Percentiles rank a stretch among this genome's conserved stretches.
phyloP scores from a whole-genome alignment of 53 echinoderm and acorn worm species.

The Apostichopus leukothele region DNA sequence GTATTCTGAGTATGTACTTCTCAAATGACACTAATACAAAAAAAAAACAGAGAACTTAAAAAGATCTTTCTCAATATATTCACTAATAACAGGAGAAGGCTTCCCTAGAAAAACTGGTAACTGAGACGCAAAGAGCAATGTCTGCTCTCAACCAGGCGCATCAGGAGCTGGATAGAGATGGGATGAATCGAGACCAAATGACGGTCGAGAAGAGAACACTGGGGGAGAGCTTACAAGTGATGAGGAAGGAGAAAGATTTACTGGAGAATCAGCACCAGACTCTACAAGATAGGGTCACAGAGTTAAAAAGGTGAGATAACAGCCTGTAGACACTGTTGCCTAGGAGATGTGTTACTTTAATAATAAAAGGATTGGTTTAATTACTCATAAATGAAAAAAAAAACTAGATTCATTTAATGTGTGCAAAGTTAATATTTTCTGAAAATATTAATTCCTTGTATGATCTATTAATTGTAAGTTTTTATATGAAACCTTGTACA shows the following conservation, averaged over 20 bases:
- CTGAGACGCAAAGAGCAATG: slow-evolving; percentile 61
- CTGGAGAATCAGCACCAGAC: slow-evolving; percentile 65
- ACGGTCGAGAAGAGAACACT: slow-evolving; percentile 65
- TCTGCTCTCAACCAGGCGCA: slow-evolving; percentile 64
- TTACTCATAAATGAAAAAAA: too few relatives aligned
- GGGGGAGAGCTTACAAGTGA: slow-evolving; percentile 53
- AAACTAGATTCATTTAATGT: too few relatives aligned
- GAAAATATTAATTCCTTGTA: too few relatives aligned
- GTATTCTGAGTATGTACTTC: too few relatives aligned
- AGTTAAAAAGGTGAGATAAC: slow-evolving; percentile 61
- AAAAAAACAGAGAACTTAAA: too few relatives aligned
- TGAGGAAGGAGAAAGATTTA: slow-evolving; percentile 69
- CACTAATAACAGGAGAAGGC: slow-evolving; percentile 65
- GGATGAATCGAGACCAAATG: slow-evolving; percentile 80
- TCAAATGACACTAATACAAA: too few relatives aligned
- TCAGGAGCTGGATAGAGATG: slow-evolving; percentile 63
- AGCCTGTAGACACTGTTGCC: not conserved
- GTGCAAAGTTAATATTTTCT: too few relatives aligned
- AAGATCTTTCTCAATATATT: too few relatives aligned
- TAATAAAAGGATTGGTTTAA: too few relatives aligned
- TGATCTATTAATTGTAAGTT: too few relatives aligned
- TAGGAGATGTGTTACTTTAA: too few relatives aligned
- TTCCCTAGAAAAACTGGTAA: slow-evolving; percentile 73
- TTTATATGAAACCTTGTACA: too few relatives aligned
- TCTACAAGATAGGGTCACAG: slow-evolving; percentile 68